Conservation (phyloP, 2,113 vertebrate genomes). For the Peromyscus polionotus region DNA sequence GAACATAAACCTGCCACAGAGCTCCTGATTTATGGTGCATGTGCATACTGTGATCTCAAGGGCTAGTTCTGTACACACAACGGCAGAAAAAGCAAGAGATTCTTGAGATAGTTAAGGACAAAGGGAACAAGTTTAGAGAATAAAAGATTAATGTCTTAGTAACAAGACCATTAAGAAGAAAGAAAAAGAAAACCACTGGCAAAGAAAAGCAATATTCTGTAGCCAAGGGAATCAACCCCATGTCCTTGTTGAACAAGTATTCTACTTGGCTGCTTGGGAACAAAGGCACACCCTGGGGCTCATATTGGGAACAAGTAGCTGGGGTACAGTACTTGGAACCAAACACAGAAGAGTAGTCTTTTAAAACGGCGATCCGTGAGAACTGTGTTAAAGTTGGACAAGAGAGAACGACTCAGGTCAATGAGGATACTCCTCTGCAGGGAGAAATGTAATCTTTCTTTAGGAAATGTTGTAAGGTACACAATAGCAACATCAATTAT, state of each 20-base stretch:
- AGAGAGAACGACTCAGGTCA: neutral
- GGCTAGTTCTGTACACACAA: neutral
- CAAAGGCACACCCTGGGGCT: neutral
- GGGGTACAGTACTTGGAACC: neutral
- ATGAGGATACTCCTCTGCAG: neutral
- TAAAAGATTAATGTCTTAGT: slow-evolving; percentile 7
- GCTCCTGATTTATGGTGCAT: neutral
- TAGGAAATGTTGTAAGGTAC: neutral
- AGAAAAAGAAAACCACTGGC: neutral
- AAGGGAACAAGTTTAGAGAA: slow-evolving; percentile 28
- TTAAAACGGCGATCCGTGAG: neutral
- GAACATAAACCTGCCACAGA: neutral
- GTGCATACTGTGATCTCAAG: neutral
- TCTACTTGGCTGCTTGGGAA: neutral
- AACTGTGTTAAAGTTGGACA: neutral
- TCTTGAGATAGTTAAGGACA: slow-evolving; percentile 32
- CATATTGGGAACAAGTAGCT: neutral
- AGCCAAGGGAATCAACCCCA: neutral
- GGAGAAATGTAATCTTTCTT: neutral
- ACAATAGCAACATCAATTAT: neutral
- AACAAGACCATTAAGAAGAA: slow-evolving; percentile 37
- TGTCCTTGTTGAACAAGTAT: neutral
- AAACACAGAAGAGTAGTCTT: slow-evolving; percentile 24
- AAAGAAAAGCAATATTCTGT: neutral
- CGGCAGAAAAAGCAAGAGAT: neutral